Base-by-base conservation (phyloP, 1,140 invertebrate genomes). In the Metaphire vulgaris region DNA sequence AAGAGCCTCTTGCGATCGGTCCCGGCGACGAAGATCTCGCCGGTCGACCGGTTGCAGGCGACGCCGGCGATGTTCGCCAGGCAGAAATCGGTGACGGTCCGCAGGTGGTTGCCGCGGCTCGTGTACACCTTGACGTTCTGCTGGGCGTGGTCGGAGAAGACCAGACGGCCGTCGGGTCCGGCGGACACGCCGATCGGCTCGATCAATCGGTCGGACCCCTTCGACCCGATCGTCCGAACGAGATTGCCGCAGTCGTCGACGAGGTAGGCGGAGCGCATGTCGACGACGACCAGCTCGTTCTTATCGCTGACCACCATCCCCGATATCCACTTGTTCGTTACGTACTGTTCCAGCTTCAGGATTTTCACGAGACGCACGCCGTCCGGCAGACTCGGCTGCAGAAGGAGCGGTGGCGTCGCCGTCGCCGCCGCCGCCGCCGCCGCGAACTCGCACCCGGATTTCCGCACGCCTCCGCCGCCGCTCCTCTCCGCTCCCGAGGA, bases 271-370 rank as follows among this genome's bases (percentile, higher is more conserved):
- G 15, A 15, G 16, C 33, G n/a, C 14, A 30, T 12, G 70, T 72
- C 70, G 6, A 72, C 70, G 6, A 72, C 6, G 33, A 72, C 32
- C 21, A 29, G 32, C 26, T 72, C 70, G 70, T 72, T 31, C 33
- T 72, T 72, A 14, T 72, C 32, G 33, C 26, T 72, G 14, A 72
- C 30, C 26, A 31, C 70, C 26, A 72, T 31, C 12, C 70, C 70
- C 2, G 70, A 72, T 31, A 72, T 72, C 70, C 70, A 72, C 70
- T 33, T 72, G 70, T 72, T 72, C 70, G n/a, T 72, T 15, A 72
- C 12, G 33, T 29, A 29, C 26, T 72, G n/a, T 12, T 72, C 70
- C 14, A 72, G 70, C 15, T 32, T 28, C 16, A 72, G 70, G 21
- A 32, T 72, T 31, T 32, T 31, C 14, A 72, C 70, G 12, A 72